These are phyloP conservation scores for Choloepus didactylus DNA, from an alignment of 2,797 vertebrate genomes.

Conservation along the genomic window DNA sequence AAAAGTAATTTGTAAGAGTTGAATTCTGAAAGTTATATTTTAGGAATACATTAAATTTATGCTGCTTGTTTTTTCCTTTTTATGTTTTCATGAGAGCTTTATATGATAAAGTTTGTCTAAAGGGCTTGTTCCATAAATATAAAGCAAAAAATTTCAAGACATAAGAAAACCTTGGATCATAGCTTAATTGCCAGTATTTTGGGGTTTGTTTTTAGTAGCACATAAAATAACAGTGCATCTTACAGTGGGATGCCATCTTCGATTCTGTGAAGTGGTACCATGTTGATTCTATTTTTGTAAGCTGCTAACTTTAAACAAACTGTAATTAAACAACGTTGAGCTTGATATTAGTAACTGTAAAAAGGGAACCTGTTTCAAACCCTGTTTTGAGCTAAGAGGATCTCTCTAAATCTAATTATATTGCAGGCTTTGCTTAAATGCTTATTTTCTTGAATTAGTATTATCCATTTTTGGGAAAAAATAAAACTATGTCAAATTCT, in stretches of 20 bases:
- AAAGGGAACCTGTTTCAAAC: neutral
- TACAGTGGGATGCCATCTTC: neutral
- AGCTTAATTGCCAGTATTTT: constrained; percentile 27
- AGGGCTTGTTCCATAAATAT: neutral
- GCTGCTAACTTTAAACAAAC: constrained; percentile 11
- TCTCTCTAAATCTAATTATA: constrained; percentile 10
- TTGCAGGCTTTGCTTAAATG: neutral
- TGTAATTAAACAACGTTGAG: constrained; percentile 19
- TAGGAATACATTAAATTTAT: constrained; percentile 42
- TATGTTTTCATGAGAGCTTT: neutral
- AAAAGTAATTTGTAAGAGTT: constrained; percentile 39
- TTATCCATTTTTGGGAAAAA: neutral
- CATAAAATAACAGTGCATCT: neutral
- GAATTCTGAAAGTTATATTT: constrained; percentile 53
- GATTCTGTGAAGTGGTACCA: constrained; percentile 34
- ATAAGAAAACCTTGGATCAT: constrained; percentile 45
- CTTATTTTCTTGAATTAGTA: constrained; percentile 40
- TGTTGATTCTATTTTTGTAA: constrained; percentile 1
- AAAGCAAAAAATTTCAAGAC: neutral
- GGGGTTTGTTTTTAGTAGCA: neutral
- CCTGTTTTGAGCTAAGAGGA: neutral
- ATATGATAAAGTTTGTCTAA: constrained; percentile 53
- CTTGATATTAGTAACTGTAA: constrained; percentile 1
- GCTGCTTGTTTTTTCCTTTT: constrained; percentile 33
- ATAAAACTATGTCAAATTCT: neutral